Conservation (phyloP, 2,888 invertebrate species). For the Eulithis testata region DNA sequence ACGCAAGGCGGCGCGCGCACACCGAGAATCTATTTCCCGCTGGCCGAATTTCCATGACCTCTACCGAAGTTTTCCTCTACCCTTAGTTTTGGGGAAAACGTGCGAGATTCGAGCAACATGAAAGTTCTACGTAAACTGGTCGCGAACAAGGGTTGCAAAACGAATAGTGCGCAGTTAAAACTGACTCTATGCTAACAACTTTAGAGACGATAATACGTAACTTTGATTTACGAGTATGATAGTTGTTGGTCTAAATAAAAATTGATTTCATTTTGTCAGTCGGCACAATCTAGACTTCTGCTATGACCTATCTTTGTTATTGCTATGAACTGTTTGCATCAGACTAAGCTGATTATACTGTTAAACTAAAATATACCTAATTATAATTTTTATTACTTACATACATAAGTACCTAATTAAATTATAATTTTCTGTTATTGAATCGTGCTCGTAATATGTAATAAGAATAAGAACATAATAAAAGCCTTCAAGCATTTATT, state of each 20-base stretch:
- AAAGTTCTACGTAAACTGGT: constrained; percentile 50
- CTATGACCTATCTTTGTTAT: constrained; percentile 22
- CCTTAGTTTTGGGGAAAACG: constrained; percentile 4
- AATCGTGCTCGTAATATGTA: too few relatives aligned
- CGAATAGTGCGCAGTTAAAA: constrained; percentile 28
- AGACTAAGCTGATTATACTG: neutral
- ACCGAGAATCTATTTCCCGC: constrained; percentile 57
- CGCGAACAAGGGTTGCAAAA: constrained; percentile 47
- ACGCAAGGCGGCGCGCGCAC: constrained; percentile 79
- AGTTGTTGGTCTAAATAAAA: constrained; percentile 53
- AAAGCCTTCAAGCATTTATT: too few relatives aligned
- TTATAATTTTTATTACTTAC: too few relatives aligned
- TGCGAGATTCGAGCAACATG: constrained; percentile 31
- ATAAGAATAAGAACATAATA: too few relatives aligned
- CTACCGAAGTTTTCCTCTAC: constrained; percentile 24
- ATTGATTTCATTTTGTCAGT: constrained; percentile 54
- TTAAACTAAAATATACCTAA: too few relatives aligned
- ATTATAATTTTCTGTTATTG: too few relatives aligned
- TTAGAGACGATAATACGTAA: constrained; percentile 39
- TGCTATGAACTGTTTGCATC: constrained; percentile 11
- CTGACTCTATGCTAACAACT: constrained; percentile 9
- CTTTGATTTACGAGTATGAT: constrained; percentile 28
- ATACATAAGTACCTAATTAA: too few relatives aligned
- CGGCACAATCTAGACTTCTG: constrained; percentile 48
- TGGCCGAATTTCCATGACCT: constrained; percentile 49